Conservation (phyloP, 2,888 invertebrate species). For the Aradus depressus region DNA sequence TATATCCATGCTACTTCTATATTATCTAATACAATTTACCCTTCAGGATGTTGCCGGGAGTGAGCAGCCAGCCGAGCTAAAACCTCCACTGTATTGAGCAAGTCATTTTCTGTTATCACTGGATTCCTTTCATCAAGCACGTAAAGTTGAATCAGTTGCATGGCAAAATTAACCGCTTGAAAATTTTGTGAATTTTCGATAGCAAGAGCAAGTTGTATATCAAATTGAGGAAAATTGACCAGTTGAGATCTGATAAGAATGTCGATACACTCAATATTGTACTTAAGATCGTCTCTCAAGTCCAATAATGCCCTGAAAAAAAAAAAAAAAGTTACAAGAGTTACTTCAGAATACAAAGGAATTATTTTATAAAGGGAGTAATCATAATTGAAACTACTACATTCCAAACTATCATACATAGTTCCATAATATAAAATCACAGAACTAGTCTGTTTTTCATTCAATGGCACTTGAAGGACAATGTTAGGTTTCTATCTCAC, state of each 20-base stretch:
- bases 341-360: not conserved
- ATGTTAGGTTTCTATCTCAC: no score
- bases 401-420: slow-evolving; percentile 2
- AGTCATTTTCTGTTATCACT: slow-evolving; percentile 68
- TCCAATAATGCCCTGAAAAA: slow-evolving; percentile 51
- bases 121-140: slow-evolving; percentile 72
- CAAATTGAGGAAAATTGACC: slow-evolving; percentile 64
- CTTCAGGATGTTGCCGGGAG: slow-evolving; percentile 69
- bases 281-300: slow-evolving; percentile 76
- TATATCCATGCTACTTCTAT: no score
- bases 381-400: not conserved
- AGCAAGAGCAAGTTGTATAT: slow-evolving; percentile 66
- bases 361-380: not conserved
- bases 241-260: slow-evolving; percentile 72
- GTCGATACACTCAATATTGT: slow-evolving; percentile 86
- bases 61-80: slow-evolving; percentile 65
- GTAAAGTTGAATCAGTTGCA: slow-evolving; percentile 80
- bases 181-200: slow-evolving; percentile 77
- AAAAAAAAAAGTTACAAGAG: not conserved
- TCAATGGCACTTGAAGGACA: no score
- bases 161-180: slow-evolving; percentile 76
- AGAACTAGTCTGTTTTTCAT: no score
- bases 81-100: slow-evolving; percentile 77
- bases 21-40: slow-evolving; percentile 44
- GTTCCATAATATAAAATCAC: not conserved